A percentile compares a stretch with the other conserved stretches of the same genome.
phyloP scores from a whole-genome alignment of 2,113 vertebrate species.

The Dromaius novaehollandiae region DNA sequence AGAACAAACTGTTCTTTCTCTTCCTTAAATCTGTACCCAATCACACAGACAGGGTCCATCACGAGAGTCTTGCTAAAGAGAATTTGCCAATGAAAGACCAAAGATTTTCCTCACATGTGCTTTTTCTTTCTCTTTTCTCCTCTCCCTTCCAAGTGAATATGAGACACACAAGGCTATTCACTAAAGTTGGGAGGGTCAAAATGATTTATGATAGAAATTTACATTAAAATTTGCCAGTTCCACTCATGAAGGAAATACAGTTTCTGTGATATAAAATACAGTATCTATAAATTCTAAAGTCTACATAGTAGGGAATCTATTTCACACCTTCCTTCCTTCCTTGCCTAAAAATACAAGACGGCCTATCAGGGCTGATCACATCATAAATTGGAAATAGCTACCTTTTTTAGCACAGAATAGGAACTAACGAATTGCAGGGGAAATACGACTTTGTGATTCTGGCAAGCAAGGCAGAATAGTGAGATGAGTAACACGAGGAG shows the following conservation, averaged over 20 bases:
- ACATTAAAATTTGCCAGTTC: not conserved
- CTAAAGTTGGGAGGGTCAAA: not conserved
- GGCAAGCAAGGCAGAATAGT: not conserved
- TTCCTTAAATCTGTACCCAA: not conserved
- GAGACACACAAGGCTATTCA: not conserved
- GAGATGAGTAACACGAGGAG: not conserved
- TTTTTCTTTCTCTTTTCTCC: not conserved
- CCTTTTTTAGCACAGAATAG: not conserved
- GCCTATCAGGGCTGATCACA: not conserved
- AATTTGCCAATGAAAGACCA: not conserved
- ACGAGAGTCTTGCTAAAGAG: not conserved
- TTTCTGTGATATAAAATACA: not conserved
- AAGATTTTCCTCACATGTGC: not conserved
- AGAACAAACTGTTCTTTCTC: conserved; percentile 40
- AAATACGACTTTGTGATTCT: not conserved
- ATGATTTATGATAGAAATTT: not conserved
- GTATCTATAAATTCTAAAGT: not conserved
- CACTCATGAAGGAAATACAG: not conserved
- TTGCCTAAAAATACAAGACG: not conserved
- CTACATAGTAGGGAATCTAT: not conserved
- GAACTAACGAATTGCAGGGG: not conserved
- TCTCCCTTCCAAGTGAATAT: not conserved
- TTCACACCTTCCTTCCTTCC: not conserved
- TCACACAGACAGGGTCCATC: not conserved
- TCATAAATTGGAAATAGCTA: not conserved